Evolutionary conservation across 1,140 invertebrate species (phyloP).

Genomic region (Aphidius gifuensis): DNA sequence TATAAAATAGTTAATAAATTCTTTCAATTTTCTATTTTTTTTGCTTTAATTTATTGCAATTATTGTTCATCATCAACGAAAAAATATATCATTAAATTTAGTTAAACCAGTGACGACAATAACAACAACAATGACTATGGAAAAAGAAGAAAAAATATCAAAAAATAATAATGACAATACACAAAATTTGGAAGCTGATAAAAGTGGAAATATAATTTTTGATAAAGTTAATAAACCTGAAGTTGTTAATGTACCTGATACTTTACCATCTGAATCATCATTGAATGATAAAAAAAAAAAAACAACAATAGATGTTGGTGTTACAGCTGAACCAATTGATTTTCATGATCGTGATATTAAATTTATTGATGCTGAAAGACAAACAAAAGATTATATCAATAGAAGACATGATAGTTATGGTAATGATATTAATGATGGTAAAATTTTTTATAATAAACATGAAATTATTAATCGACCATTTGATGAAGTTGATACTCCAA

Average conservation of each 20-base stretch:
- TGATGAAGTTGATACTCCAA: constrained; percentile 49
- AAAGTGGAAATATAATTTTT: constrained; percentile 29
- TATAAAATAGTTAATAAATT: background rate
- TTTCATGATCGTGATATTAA: constrained; percentile 29
- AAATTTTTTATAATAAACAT: constrained; percentile 30
- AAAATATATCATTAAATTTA: constrained; percentile 10
- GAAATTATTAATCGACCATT: constrained; percentile 47
- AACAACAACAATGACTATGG: constrained; percentile 31
- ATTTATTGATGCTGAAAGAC: constrained; percentile 32
- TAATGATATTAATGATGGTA: constrained; percentile 27
- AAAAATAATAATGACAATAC: constrained; percentile 20
- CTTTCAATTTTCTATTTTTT: too few relatives aligned
- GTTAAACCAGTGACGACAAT: constrained; percentile 28
- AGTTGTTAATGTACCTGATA: constrained; percentile 1
- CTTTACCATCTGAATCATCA: constrained; percentile 5
- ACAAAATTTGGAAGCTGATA: constrained; percentile 16
- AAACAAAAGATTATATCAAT: constrained; percentile 40
- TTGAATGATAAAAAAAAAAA: constrained; percentile 14
- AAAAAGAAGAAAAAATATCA: constrained; percentile 32
- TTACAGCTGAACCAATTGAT: constrained; percentile 7
- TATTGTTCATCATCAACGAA: background rate
- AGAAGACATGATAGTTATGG: constrained; percentile 17
- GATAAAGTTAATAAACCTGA: constrained; percentile 21
- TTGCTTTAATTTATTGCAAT: too few relatives aligned
- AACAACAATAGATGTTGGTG: constrained; percentile 16